Evolutionary conservation across 2,113 vertebrate genomes (phyloP), one percentile per base, ranked within the genome.

Genomic region (Hyperoodon ampullatus): DNA sequence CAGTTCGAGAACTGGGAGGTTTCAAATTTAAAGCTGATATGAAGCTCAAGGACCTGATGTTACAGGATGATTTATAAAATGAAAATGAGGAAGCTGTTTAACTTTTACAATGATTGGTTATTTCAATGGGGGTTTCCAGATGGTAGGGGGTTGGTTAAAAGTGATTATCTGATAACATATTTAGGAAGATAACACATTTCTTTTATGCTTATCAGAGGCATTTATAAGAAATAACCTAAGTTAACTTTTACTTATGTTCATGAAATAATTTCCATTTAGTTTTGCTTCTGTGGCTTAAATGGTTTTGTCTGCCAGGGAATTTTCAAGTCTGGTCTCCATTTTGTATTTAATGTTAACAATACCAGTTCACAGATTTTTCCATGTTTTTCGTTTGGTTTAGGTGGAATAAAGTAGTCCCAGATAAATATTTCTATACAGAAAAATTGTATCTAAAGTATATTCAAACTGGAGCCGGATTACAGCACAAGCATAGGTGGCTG

Each of bases 311-410:
- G 66, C 55, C 44, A 66, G 18, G 61, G 61, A 95, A 50, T 33
- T 91, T 91, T 42, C 50, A 77, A 33, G 47, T 66, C 44, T 15
- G 1, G 30, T 61, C 53, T 61, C 84, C 65, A 35, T 33, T 50
- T 53, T 33, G 35, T 61, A 77, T 23, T 82, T 93, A 70, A 90
- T 85, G 60, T 89, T 70, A 58, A 90, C 53, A 81, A n/a, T 14
- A 66, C 23, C 33, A 90, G 42, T 55, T 91, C 53, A 97, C 42
- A 60, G 83, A 33, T 0, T 65, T 60, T 83, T 35, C 19, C 6
- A n/a, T 71, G 30, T 71, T 95, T 78, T 65, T 78, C 16, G 78
- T 42, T 92, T 97, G 77, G 13, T 30, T 93, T 78, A 68, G 28
- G 44, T 93, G 61, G 24, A 50, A 82, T 30, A 88, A 74, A 91